These are phyloP conservation scores for Agrotis ipsilon DNA, from an alignment of 2,888 invertebrate genomes.

Conservation along the genomic window DNA sequence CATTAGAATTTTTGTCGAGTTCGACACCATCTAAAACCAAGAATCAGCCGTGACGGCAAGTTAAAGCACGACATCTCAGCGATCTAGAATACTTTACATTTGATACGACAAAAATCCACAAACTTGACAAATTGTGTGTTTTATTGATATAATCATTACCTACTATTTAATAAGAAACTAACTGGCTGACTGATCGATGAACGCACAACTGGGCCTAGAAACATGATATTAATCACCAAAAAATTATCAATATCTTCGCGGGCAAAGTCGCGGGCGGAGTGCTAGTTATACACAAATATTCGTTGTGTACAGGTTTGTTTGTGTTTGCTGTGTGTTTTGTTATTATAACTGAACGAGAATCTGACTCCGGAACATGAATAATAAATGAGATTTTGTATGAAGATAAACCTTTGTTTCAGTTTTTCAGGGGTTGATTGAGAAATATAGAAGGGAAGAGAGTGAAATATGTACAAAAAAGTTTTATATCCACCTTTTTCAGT, in stretches of 20 bases:
- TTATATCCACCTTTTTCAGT: too few relatives aligned
- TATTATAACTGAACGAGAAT: conserved; percentile 28
- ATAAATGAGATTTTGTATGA: conserved; percentile 3
- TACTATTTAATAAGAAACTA: too few relatives aligned
- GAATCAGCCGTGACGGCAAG: too few relatives aligned
- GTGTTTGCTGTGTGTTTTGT: conserved; percentile 22
- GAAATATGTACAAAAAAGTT: not conserved
- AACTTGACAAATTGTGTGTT: not conserved
- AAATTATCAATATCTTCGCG: too few relatives aligned
- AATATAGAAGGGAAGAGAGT: not conserved
- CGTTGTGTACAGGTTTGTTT: conserved; percentile 18
- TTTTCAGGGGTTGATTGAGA: conserved; percentile 1
- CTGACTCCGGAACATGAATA: conserved; percentile 19
- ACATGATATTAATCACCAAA: too few relatives aligned
- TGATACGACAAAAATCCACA: too few relatives aligned
- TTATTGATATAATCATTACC: not conserved
- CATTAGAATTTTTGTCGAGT: too few relatives aligned
- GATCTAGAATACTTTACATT: not conserved
- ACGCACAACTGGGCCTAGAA: too few relatives aligned
- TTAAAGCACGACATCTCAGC: not conserved
- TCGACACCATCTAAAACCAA: too few relatives aligned
- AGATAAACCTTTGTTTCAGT: not conserved
- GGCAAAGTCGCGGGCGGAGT: too few relatives aligned
- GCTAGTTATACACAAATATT: not conserved
- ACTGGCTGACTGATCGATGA: too few relatives aligned